These are phyloP conservation scores for Orthochromis malagaraziensis DNA, from an alignment of 2,113 vertebrate genomes.

Conservation along the genomic window DNA sequence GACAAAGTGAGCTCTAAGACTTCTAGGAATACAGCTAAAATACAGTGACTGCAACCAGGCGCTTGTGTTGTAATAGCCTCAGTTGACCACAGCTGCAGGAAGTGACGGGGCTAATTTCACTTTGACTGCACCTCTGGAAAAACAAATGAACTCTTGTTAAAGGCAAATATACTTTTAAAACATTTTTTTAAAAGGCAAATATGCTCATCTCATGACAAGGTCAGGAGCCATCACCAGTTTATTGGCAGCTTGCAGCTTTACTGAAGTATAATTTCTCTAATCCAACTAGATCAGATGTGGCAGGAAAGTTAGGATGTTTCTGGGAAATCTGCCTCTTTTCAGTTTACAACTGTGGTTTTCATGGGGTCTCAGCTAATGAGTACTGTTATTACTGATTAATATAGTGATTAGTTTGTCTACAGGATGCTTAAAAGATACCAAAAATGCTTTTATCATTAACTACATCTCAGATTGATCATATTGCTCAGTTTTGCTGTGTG, in stretches of 20 bases:
- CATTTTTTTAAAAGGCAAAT: background rate
- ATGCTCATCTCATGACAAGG: background rate
- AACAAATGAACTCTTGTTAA: background rate
- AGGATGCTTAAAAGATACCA: background rate
- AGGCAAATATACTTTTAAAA: background rate
- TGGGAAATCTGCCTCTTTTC: background rate
- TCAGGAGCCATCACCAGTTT: background rate
- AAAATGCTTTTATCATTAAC: background rate
- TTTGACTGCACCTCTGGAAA: background rate
- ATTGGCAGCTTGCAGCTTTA: background rate
- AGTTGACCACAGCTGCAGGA: background rate
- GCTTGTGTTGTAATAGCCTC: background rate
- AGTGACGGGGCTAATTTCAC: background rate
- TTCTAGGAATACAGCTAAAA: background rate
- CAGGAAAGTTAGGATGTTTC: background rate
- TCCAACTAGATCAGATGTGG: background rate
- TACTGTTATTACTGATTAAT: background rate
- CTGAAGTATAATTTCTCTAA: background rate
- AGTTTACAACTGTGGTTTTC: background rate
- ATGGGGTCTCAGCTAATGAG: background rate
- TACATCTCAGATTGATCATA: background rate
- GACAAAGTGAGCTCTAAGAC: background rate
- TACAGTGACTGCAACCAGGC: background rate
- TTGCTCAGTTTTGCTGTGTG: background rate
- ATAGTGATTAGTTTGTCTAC: background rate